These are phyloP conservation scores for Bhutanitis thaidina DNA, from an alignment of 2,888 invertebrate genomes.

Conservation along the genomic window DNA sequence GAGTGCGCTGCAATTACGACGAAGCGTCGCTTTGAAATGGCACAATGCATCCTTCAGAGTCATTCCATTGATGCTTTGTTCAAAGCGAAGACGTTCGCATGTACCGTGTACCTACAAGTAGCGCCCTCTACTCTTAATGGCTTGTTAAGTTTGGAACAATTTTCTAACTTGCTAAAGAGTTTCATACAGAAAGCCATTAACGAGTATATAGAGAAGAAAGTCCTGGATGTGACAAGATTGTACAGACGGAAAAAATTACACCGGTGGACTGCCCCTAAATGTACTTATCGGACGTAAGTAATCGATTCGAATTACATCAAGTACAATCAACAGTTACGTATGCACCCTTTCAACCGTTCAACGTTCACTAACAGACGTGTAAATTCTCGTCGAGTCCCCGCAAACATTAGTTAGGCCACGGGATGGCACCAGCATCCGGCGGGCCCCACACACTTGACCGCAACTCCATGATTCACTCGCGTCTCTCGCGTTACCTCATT, in stretches of 20 bases:
- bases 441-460: slow-evolving; percentile 4
- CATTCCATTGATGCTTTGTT: not conserved
- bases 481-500: not conserved
- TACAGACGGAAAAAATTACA: too few species aligned
- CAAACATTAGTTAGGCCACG: slow-evolving; percentile 13
- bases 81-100: not conserved
- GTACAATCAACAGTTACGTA: too few species aligned
- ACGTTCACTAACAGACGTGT: not conserved
- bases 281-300: too few species aligned
- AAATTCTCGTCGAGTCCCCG: slow-evolving; percentile 2
- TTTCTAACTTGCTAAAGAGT: not conserved
- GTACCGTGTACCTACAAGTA: not conserved
- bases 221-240: too few species aligned
- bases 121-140: not conserved
- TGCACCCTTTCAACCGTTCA: not conserved
- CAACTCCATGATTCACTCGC: not conserved
- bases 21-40: not conserved
- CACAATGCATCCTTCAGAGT: not conserved
- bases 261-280: too few species aligned
- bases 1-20: not conserved
- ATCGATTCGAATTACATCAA: not conserved
- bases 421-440: too few species aligned
- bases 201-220: too few species aligned
- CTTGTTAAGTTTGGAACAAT: not conserved
- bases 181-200: not conserved